A percentile compares a stretch with the other conserved stretches of the same genome.
Conservation (phyloP, 1,140 invertebrate species). For the honey bee (Apis mellifera) region Amel_HAv3.1 CM009933.2:3230501-3231000, state of each 20-base stretch:
- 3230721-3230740: constrained; percentile 9
- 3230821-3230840: constrained; percentile 93
- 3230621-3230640: constrained; percentile 84
- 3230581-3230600: constrained; percentile 93
- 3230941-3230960: constrained; percentile 79
- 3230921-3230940: constrained; percentile 97
- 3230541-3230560: constrained; percentile 85
- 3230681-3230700: constrained; percentile 95
- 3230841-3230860: constrained; percentile 99
- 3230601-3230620: constrained; percentile 84
- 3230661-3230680: constrained; percentile 95
- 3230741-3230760: not conserved
- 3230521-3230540: constrained; percentile 80
- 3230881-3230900: constrained; percentile 92
- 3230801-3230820: constrained; percentile 97
- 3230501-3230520: constrained; percentile 47
- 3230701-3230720: constrained; percentile 51
- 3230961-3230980: constrained; percentile 76
- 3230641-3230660: constrained; percentile 95
- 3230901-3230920: constrained; percentile 96
- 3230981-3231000: constrained; percentile 75
- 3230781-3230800: constrained; percentile 98
- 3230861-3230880: constrained; percentile 92
- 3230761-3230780: constrained; percentile 82
- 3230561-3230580: constrained; percentile 96